Conservation (phyloP, 2,888 invertebrate species). For the Agrenia bidenticulata region DNA sequence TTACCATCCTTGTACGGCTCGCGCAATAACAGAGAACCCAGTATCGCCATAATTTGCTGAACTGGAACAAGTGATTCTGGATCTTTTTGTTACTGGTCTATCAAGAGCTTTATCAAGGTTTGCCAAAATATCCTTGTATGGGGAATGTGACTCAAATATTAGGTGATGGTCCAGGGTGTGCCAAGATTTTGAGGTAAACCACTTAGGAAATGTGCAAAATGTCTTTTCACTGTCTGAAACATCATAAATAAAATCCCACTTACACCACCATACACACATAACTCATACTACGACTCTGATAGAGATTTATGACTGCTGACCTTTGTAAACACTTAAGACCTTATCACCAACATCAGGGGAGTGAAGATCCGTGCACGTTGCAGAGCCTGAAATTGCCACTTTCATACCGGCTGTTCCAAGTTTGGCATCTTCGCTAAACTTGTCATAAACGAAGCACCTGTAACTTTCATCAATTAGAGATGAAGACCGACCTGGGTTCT, state of each 20-base stretch:
- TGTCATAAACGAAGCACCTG: constrained; percentile 22
- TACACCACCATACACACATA: background rate
- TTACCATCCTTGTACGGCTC: too few relatives aligned
- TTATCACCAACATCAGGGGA: constrained; percentile 14
- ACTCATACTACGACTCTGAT: background rate
- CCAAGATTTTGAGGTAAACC: constrained; percentile 15
- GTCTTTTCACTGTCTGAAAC: background rate
- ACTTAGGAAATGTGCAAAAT: constrained; percentile 21
- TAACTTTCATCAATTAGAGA: constrained; percentile 12
- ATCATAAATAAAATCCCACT: background rate
- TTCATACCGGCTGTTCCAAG: constrained; percentile 2
- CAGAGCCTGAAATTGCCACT: constrained; percentile 8
- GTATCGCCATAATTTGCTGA: too few relatives aligned
- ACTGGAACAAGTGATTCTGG: too few relatives aligned
- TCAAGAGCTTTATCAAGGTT: too few relatives aligned
- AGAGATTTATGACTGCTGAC: too few relatives aligned
- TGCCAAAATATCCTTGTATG: too few relatives aligned
- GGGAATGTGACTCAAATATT: background rate
- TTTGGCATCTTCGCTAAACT: background rate
- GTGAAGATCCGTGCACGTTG: constrained; percentile 23
- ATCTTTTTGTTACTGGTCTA: too few relatives aligned
- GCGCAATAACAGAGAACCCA: too few relatives aligned
- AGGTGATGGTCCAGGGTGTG: background rate
- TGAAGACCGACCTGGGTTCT: background rate
- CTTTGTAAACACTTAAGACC: constrained; percentile 1